Base-by-base conservation (phyloP, 2,888 invertebrate species). In the Sinohyriopsis cumingii region DNA sequence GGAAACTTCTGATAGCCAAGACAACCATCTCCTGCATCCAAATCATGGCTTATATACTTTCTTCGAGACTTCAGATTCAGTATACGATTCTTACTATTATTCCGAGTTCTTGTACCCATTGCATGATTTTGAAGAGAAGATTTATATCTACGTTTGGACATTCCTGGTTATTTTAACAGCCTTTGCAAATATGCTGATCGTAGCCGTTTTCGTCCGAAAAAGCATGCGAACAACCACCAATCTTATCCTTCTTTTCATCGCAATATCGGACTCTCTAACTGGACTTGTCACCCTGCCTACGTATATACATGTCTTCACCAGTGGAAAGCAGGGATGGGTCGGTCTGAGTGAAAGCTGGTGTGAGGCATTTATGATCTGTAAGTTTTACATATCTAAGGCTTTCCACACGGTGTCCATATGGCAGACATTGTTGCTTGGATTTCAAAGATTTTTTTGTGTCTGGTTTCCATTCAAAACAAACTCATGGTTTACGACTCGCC, bases 401-500 rank as follows among this genome's bases (percentile, higher is more conserved):
- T 74, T 77, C 55, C 75, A 77, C 62, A 76, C 73, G 15, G 71
- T 72, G 24, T 79, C 77, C 25, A 70, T 74, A 53, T 79, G 77
- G 77, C 65, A 77, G 20, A 79, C 79, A 22, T 74, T 73, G 4
- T 54, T 73, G 15, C 67, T 79, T 3, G 79, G 76, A 5, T 55
- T 79, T 20, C 79, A 79, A n/a, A 63, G 79, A 15, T 71, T 71
- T 54, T 60, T 79, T 19, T 73, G 73, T 5, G 75, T 79, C 6
- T 64, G 68, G 18, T 72, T 65, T 57, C 79, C 73, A 22, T 70
- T 70, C 22, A 28, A 60, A 59, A 68, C 70, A 20, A 65, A 70
- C 56, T 22, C 59, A 3, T 55, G 67, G 28, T 73, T 73, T 55
- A 55, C 69, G 6, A 65, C 62, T 24, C 65, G 59, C 7, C 64